Percentiles rank a stretch among this genome's conserved stretches.
Conservation (phyloP, 2,113 vertebrate species). For the Speoplatyrhinus poulsoni region DNA sequence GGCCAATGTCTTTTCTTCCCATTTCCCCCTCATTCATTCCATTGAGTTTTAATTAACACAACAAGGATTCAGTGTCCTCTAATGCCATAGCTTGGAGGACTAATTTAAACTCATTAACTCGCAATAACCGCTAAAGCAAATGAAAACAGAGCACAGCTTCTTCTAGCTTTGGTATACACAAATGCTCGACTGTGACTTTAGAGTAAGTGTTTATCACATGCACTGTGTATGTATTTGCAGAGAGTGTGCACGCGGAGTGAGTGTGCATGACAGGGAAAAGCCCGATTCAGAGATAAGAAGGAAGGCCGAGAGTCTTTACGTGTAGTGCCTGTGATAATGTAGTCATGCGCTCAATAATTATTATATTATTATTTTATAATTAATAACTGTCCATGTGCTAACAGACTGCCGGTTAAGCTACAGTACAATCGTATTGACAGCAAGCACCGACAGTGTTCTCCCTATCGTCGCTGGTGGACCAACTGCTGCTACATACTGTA, state of each 20-base stretch:
- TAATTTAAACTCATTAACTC: conserved; percentile 49
- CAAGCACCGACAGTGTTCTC: too few species aligned
- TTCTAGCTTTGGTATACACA: not conserved
- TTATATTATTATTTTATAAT: conserved; percentile 39
- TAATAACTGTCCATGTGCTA: conserved; percentile 44
- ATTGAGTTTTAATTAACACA: conserved; percentile 58
- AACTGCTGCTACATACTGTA: too few species aligned
- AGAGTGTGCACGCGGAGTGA: not conserved
- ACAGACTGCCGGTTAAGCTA: conserved; percentile 41
- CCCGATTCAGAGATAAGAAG: conserved; percentile 3
- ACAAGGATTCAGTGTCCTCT: conserved; percentile 45
- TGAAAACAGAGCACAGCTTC: conserved; percentile 2
- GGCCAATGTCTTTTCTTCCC: conserved; percentile 1
- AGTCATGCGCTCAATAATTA: conserved; percentile 22
- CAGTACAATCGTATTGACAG: too few species aligned
- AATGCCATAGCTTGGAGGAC: conserved; percentile 42
- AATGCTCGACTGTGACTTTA: not conserved
- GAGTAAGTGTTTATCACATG: not conserved
- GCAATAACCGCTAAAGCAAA: conserved; percentile 45
- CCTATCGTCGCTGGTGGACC: too few species aligned
- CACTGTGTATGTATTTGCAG: not conserved
- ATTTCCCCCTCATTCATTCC: conserved; percentile 10
- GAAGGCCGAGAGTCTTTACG: conserved; percentile 11
- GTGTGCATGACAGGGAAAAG: not conserved
- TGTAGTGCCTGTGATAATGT: conserved; percentile 14